Evolutionary conservation across 1,140 invertebrate species (phyloP).

Genomic region (Coelopa frigida): DNA sequence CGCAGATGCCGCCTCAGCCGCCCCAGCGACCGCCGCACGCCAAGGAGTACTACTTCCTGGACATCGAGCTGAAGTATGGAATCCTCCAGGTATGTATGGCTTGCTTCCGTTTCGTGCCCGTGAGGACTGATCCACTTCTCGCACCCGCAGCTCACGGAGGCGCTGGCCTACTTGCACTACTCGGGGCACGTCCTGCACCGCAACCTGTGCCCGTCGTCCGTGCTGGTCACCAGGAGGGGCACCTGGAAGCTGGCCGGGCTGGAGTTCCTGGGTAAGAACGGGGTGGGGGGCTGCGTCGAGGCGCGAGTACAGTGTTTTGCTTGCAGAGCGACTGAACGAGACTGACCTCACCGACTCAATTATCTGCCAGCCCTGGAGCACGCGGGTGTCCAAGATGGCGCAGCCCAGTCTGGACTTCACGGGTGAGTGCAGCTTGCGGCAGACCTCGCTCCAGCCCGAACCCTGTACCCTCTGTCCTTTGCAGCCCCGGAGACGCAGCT

Average conservation of each 20-base stretch:
- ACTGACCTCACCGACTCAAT: conserved; percentile 63
- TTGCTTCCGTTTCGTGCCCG: neutral
- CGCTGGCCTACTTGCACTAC: conserved; percentile 85
- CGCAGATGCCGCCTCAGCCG: conserved; percentile 24
- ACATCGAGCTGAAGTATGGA: conserved; percentile 90
- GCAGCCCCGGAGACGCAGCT: conserved; percentile 84
- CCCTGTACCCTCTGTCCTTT: conserved; percentile 9
- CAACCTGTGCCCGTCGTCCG: conserved; percentile 87
- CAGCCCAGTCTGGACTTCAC: conserved; percentile 90
- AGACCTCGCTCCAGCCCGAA: neutral
- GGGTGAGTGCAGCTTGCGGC: conserved; percentile 51
- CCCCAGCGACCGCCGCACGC: conserved; percentile 51
- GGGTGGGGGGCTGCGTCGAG: too few relatives aligned
- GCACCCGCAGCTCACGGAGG: conserved; percentile 79
- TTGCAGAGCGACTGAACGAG: conserved; percentile 61
- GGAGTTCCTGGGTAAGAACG: conserved; percentile 77
- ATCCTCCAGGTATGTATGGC: conserved; percentile 69
- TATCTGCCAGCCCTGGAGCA: conserved; percentile 75
- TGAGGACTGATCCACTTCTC: neutral
- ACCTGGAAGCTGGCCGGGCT: conserved; percentile 95
- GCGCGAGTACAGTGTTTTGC: too few relatives aligned
- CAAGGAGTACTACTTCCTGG: conserved; percentile 79
- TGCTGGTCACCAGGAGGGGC: conserved; percentile 88
- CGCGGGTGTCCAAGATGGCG: conserved; percentile 80
- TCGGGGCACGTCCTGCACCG: conserved; percentile 77